Evolutionary conservation across 30 jellyfish, hydroid and myxozoan genomes (phyloP).

Genomic region (Pelagia noctiluca): DNA sequence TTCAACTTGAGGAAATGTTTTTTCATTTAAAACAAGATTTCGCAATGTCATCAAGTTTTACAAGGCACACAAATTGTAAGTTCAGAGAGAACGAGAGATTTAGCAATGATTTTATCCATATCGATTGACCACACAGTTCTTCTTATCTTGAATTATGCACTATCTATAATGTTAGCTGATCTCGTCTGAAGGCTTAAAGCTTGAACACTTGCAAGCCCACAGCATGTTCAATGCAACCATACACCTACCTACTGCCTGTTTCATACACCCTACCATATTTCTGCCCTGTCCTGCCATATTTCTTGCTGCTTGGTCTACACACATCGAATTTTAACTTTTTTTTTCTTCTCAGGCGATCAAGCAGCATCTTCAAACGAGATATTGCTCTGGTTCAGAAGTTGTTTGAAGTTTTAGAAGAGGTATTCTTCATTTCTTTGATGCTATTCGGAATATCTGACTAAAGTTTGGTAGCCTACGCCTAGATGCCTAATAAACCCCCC

Average conservation of each 20-base stretch:
- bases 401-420: constrained; percentile 78
- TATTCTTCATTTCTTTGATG: too few relatives aligned
- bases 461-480: too few relatives aligned
- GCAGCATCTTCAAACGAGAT: constrained; percentile 67
- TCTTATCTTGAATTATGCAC: background rate
- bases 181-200: background rate
- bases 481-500: too few relatives aligned
- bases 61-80: background rate
- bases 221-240: too few relatives aligned
- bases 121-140: background rate
- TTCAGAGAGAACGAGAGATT: background rate
- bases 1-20: background rate
- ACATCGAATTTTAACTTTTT: too few relatives aligned
- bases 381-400: constrained; percentile 77
- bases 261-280: background rate
- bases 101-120: background rate
- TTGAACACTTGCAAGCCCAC: too few relatives aligned
- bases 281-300: too few relatives aligned
- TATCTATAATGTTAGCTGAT: too few relatives aligned
- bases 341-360: constrained; percentile 53
- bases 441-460: too few relatives aligned
- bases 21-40: background rate
- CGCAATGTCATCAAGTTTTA: background rate
- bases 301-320: too few relatives aligned
- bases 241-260: too few relatives aligned